Evolutionary conservation across 2,113 vertebrate species (phyloP), one percentile per base, ranked within the genome.

Genomic region (Lanius collurio): DNA sequence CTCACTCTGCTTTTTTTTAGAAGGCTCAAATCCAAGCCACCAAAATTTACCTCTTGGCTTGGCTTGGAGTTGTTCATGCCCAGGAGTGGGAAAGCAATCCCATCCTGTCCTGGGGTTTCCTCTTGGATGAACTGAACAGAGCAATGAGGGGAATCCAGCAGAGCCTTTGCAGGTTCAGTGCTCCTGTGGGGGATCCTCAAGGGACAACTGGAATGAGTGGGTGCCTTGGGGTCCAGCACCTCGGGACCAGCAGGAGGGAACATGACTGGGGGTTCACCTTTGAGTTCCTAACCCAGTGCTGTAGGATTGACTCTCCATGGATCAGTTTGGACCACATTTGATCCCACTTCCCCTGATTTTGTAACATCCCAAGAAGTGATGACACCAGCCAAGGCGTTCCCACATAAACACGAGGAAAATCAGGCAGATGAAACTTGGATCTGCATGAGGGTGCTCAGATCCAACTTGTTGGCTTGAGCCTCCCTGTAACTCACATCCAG

Each of bases 341-440:
- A 44, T 60, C 85, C 71, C 42, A 5, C 41, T 82, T 41, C 27
- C 42, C 79, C 60, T 33, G 77, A 28, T 95, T 87, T 87, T 94
- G 86, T 76, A 96, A 89, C 47, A 49, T 13, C 30, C 24, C 83
- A 13, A 35, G 60, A 49, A 68, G 55, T 0, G 5, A 18, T 33
- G 76, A 89, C 30, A 3, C 17, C 10, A 4, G 77, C 88, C 90
- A 68, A 92, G 83, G 79, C 17, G 1, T 95, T 96, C 83, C 73
- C 15, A 0, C 9, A 37, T 31, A 93, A 95, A 92, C 83, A 90
- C 57, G 39, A 64, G 77, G 60, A 87, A 70, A 94, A 78, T 82
- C 52, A 92, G 91, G 80, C 8, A 7, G 86, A 94, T 84, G 93
- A 82, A 96, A 93, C 83, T 95, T 96, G 95, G 96, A 96, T 81